Evolutionary conservation across 1,140 invertebrate genomes (phyloP).

Genomic region (Homarus americanus): DNA sequence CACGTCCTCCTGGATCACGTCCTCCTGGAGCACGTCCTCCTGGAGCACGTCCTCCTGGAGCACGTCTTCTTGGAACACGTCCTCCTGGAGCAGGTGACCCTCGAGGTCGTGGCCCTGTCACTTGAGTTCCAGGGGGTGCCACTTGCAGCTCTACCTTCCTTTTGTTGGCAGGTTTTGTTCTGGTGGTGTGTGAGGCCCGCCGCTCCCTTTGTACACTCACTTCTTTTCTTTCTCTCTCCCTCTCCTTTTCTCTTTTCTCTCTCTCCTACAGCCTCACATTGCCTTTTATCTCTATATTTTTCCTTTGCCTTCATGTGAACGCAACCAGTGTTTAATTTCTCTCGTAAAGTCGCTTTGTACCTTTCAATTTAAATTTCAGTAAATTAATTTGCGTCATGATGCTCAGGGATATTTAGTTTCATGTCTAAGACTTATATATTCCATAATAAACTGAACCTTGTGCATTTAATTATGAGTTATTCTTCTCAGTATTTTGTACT

Average conservation of each 20-base stretch:
- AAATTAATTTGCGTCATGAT: too few species aligned
- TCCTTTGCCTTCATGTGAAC: too few species aligned
- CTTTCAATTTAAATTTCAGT: too few species aligned
- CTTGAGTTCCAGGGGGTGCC: not conserved
- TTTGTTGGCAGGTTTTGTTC: not conserved
- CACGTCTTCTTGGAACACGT: not conserved
- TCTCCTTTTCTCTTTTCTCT: not conserved
- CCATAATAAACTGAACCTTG: too few species aligned
- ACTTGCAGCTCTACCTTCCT: not conserved
- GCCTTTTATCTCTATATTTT: slow-evolving; percentile 17
- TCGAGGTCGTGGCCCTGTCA: not conserved
- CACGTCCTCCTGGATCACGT: not conserved
- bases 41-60: not conserved
- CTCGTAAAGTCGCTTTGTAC: too few species aligned
- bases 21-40: not conserved
- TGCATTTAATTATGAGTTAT: too few species aligned
- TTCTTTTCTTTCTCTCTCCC: slow-evolving; percentile 12
- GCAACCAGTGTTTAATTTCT: too few species aligned
- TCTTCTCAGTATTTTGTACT: too few species aligned
- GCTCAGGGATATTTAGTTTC: too few species aligned
- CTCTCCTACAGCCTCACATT: too few species aligned
- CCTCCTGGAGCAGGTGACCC: not conserved
- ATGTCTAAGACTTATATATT: too few species aligned
- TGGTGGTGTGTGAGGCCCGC: not conserved
- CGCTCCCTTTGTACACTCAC: not conserved